A percentile compares a stretch with the other conserved stretches of the same genome.
phyloP scores from a whole-genome alignment of 2,113 vertebrate genomes.

The Mesocricetus auratus region DNA sequence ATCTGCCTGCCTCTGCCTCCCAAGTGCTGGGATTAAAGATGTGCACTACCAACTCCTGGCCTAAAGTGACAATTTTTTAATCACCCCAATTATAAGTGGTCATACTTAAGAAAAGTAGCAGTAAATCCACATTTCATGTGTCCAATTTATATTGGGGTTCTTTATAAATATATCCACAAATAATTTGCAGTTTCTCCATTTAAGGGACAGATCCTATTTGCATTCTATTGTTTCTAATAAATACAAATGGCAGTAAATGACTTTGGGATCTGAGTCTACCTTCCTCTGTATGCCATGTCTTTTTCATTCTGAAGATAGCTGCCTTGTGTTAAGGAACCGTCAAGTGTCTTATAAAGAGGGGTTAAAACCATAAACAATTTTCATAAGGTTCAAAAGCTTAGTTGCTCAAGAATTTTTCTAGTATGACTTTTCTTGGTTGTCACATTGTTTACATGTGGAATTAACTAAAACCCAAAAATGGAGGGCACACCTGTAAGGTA shows the following conservation, averaged over 20 bases:
- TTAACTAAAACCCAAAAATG: background rate
- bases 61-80: too few species aligned
- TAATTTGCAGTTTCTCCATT: constrained; percentile 12
- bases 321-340: background rate
- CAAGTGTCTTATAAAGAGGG: background rate
- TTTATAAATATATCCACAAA: constrained; percentile 29
- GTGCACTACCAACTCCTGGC: too few species aligned
- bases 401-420: background rate
- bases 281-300: background rate
- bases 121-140: background rate
- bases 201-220: background rate
- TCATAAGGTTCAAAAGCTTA: background rate
- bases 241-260: background rate
- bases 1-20: too few species aligned
- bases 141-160: background rate
- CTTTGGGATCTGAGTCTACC: background rate
- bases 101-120: background rate
- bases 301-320: constrained; percentile 14
- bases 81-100: background rate
- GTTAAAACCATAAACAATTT: background rate
- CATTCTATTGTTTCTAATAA: background rate
- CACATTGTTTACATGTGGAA: background rate
- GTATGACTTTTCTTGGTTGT: background rate
- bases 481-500: background rate
- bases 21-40: too few species aligned